Conservation (phyloP, 2,113 vertebrate genomes). For the Carlito syrichta region DNA sequence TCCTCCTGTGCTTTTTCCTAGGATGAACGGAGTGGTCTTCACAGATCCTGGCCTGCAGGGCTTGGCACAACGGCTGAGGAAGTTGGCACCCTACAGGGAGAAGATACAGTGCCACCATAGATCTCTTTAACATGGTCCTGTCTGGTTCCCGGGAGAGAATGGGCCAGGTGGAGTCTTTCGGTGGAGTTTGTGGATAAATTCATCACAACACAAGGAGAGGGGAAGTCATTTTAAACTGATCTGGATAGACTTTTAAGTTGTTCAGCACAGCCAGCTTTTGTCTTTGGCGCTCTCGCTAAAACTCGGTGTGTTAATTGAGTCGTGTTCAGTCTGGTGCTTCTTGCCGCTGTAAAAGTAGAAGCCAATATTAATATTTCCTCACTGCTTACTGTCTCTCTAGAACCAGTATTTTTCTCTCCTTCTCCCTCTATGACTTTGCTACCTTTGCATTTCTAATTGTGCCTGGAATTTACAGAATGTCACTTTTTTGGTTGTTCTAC, state of each 20-base stretch:
- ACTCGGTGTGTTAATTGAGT: neutral
- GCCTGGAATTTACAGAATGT: neutral
- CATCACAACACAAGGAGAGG: neutral
- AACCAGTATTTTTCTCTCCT: neutral
- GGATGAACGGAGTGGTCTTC: neutral
- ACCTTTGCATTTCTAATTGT: slow-evolving; percentile 34
- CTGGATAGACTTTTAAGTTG: neutral
- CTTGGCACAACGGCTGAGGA: neutral
- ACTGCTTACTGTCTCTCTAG: neutral
- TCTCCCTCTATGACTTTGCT: neutral
- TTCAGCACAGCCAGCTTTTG: neutral
- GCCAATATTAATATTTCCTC: slow-evolving; percentile 36
- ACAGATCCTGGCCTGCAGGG: rapidly evolving
- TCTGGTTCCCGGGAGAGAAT: neutral
- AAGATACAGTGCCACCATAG: rapidly evolving
- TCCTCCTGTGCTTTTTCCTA: neutral
- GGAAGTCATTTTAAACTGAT: slow-evolving; percentile 22
- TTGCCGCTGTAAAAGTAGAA: neutral
- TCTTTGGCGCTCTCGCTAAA: neutral
- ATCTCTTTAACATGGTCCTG: neutral
- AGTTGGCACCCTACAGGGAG: neutral
- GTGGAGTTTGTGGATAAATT: neutral
- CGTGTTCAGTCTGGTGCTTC: neutral
- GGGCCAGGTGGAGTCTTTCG: neutral
- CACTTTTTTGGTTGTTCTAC: neutral